Percentiles rank a stretch among this genome's conserved stretches.
These are phyloP conservation scores for Cuniculus paca DNA, from an alignment of 2,797 vertebrate species.

Conservation along the genomic window DNA sequence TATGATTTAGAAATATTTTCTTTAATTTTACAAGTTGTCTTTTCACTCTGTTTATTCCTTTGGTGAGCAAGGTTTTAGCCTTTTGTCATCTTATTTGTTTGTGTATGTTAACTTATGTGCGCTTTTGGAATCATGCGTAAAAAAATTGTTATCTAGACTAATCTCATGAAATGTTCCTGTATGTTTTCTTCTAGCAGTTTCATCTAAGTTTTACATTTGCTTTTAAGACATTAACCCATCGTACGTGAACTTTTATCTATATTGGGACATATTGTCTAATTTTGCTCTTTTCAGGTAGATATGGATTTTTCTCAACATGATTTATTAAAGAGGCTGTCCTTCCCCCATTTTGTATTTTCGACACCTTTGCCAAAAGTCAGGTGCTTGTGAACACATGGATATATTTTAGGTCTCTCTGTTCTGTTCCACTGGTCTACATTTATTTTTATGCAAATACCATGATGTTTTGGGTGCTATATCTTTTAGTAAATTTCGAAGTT, in stretches of 20 bases:
- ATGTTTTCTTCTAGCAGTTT: background rate
- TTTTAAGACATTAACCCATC: background rate
- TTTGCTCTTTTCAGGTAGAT: background rate
- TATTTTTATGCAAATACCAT: background rate
- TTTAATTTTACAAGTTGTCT: background rate
- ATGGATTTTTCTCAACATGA: background rate
- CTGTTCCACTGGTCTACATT: background rate
- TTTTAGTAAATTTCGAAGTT: background rate
- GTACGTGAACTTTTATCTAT: fast-evolving
- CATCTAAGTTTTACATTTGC: background rate
- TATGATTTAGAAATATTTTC: background rate
- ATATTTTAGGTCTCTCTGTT: background rate
- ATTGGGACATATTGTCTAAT: background rate
- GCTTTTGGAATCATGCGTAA: background rate
- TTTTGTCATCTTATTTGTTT: background rate
- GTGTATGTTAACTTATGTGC: background rate
- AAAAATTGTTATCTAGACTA: background rate
- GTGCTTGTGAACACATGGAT: background rate
- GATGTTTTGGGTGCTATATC: background rate
- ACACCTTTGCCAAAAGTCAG: background rate
- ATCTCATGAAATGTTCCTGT: too few species aligned
- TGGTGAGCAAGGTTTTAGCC: background rate
- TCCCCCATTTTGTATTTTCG: background rate
- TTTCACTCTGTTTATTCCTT: background rate
- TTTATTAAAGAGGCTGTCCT: background rate